A percentile compares a stretch with the other conserved stretches of the same genome.
phyloP scores from a whole-genome alignment of 2,113 vertebrate species.

The Bostrychus sinensis region DNA sequence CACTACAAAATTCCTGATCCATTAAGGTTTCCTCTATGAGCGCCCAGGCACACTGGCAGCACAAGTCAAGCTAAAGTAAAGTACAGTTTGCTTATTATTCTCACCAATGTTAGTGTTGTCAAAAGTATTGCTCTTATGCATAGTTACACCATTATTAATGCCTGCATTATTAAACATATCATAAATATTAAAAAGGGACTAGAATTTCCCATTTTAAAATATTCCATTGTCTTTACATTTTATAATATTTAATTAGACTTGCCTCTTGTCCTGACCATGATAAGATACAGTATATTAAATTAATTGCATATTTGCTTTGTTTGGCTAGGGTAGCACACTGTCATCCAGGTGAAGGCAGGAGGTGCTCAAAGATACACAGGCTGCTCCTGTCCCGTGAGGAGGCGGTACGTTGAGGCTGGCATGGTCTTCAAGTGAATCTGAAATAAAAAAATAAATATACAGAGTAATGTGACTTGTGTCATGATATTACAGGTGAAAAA shows the following conservation, averaged over 20 bases:
- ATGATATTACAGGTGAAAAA: too few species aligned
- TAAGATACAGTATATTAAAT: slow-evolving; percentile 19
- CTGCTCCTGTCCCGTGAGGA: slow-evolving; percentile 94
- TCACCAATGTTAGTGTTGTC: slow-evolving; percentile 21
- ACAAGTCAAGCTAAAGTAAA: slow-evolving; percentile 6
- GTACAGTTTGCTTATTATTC: background rate
- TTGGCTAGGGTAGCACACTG: slow-evolving; percentile 52
- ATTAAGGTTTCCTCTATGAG: slow-evolving; percentile 13
- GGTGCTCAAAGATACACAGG: slow-evolving; percentile 86
- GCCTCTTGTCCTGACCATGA: slow-evolving; percentile 22
- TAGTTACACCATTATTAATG: slow-evolving; percentile 25
- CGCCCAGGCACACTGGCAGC: slow-evolving; percentile 39
- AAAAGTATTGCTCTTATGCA: slow-evolving; percentile 17
- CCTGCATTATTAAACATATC: slow-evolving; percentile 42
- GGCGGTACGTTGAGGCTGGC: slow-evolving; percentile 92
- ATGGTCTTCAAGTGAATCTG: slow-evolving; percentile 98
- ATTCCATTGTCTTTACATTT: slow-evolving; percentile 27
- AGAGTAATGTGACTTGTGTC: too few species aligned
- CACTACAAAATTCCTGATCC: slow-evolving; percentile 30
- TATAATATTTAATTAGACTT: slow-evolving; percentile 44
- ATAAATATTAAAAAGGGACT: slow-evolving; percentile 54
- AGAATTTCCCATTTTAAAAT: slow-evolving; percentile 41
- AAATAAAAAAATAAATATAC: background rate
- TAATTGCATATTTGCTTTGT: slow-evolving; percentile 62
- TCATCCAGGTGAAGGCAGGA: slow-evolving; percentile 15